Evolutionary conservation across 2,113 vertebrate genomes (phyloP), one percentile per base, ranked within the genome.

Genomic region (Corapipo altera): DNA sequence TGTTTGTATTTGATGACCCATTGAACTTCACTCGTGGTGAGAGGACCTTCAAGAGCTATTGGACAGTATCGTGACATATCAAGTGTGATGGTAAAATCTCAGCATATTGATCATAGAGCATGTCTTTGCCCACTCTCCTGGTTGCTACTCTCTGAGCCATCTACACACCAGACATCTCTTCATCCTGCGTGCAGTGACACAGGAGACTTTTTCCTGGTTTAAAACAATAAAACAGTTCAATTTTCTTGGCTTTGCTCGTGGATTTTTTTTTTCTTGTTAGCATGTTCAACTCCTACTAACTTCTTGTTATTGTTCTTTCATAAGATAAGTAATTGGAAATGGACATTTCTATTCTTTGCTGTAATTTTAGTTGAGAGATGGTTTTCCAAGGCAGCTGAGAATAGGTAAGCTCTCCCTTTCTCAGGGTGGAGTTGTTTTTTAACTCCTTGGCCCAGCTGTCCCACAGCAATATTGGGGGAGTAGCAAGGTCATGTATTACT

Each of bases 261-360:
- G 11, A 12, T 74, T 52, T 41, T 87, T 8, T 73, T 79, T 39
- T 81, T 32, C 33, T 65, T 32, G 11, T 54, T 89, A 75, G 75
- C 1, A 0, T 59, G 69, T 90, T 92, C 35, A 58, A 59, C 83
- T 94, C 83, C 79, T 88, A 66, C 85, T 74, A 61, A 90, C 81
- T 88, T 97, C 51, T 80, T 89, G 76, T 90, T 55, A 88, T 92
- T 95, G 83, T 92, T 95, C 75, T 80, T 91, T 74, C 16, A 1
- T 64, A 58, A 91, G 90, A 84, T 87, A 81, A 93, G 57, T 91
- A 43, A 44, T 79, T 89, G 70, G 65, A 65, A 94, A 52, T 85
- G 54, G 85, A 76, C 7, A 18, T 76, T 91, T 81, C 64, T 92
- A 23, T 70, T 89, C 72, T 92, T 91, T 37, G 48, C 54, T 2